Evolutionary conservation across 2,797 vertebrate species (phyloP), one percentile per base, ranked within the genome.

Genomic region (Acanthiza pusilla): DNA sequence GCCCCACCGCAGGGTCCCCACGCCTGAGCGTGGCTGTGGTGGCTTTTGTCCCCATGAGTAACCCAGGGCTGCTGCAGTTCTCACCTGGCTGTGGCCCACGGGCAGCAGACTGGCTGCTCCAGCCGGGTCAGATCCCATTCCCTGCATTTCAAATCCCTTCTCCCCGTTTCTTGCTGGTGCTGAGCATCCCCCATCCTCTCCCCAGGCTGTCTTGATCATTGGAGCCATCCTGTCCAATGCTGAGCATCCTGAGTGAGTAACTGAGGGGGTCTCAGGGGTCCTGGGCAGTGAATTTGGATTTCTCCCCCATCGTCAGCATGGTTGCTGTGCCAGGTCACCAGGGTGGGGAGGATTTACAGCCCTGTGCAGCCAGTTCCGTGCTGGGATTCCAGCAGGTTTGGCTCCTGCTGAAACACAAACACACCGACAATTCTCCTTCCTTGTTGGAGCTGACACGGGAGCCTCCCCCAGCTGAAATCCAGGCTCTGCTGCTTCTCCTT

Each of bases 231-330:
- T 88, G 30, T 17, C 84, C 23, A 21, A 26, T 47, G 45, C 80
- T 0, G 32, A 68, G 36, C 90, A 71, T 29, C 11, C 79, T 1
- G 36, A 27, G 98, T 98, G 40, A 97, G 97, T 95, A 10, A 2
- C 15, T 1, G 0, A 16, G 36, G 36, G 30, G 29, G 16, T n/a
- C 9, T 10, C 0, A 2, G 45, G 30, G 30, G 18, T 2, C 5
- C 1, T 2, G 4, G 0, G 0, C 58, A 50, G 26, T 7, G 40
- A 40, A 4, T 16, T 29, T 7, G 13, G 0, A 0, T 51, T 68
- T 25, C 20, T 57, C 8, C 42, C 68, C 29, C 8, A 6, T 9
- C 19, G 15, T 0, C 9, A 23, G 32, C 80, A 7, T 8, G 0
- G 66, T 45, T 2, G 7, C 68, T 3, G 65, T 11, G 72, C 43